Conservation (phyloP, 1,140 invertebrate genomes). For the Helicoverpa armigera region DNA sequence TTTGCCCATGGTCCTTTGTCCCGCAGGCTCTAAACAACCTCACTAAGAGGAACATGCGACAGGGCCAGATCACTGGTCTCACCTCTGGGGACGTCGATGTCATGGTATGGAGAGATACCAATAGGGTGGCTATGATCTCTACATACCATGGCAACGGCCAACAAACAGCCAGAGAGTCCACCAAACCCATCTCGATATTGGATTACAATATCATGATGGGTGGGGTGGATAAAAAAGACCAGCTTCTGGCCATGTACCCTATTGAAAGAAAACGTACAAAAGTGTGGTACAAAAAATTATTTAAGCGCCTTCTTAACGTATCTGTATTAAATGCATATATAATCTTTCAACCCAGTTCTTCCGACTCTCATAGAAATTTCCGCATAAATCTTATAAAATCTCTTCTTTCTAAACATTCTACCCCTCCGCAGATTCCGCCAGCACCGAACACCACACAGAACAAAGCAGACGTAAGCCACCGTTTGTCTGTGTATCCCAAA, state of each 20-base stretch:
- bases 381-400: not conserved
- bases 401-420: not conserved
- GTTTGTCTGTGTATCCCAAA: no score
- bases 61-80: conserved; percentile 50
- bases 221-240: conserved; percentile 33
- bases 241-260: conserved; percentile 44
- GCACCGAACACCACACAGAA: no score
- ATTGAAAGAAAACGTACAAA: conserved; percentile 29
- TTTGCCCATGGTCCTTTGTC: no score
- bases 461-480: no score
- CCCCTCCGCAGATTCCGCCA: no score
- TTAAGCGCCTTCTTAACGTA: not conserved
- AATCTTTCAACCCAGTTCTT: not conserved
- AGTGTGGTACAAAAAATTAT: not conserved
- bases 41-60: conserved; percentile 43
- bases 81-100: conserved; percentile 17
- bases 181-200: conserved; percentile 37
- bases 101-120: not conserved
- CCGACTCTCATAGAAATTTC: not conserved
- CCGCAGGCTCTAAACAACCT: conserved; percentile 48
- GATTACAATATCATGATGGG: conserved; percentile 54
- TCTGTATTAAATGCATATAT: not conserved
- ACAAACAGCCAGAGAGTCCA: not conserved
- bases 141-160: conserved; percentile 57
- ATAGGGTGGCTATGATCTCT: conserved; percentile 56